phyloP scores from a whole-genome alignment of 2,797 vertebrate genomes.

The Poeciliopsis turneri region DNA sequence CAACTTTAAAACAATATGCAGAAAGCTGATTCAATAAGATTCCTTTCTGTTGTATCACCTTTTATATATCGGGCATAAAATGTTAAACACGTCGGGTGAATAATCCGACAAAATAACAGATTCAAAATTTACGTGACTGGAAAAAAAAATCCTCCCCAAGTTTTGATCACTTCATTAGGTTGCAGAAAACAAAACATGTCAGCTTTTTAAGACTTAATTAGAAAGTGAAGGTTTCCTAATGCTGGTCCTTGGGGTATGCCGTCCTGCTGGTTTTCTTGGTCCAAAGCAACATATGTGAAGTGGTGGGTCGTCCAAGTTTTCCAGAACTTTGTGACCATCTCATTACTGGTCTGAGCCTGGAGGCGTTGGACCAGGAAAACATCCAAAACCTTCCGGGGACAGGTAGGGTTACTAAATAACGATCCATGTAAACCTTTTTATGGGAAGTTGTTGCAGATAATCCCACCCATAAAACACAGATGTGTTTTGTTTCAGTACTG shows the following conservation, averaged over 20 bases:
- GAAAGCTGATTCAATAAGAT: not conserved
- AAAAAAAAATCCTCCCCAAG: no score
- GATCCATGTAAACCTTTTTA: not conserved
- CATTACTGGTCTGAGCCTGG: not conserved
- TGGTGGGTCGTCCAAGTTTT: not conserved
- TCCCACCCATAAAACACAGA: not conserved
- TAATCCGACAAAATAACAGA: not conserved
- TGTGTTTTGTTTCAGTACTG: not conserved
- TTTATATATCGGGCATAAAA: not conserved
- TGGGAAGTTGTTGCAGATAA: not conserved
- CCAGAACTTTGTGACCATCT: not conserved
- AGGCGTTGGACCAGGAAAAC: not conserved
- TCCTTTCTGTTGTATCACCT: no score
- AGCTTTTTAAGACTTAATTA: not conserved
- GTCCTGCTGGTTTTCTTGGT: not conserved
- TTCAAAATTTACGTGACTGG: no score
- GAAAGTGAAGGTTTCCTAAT: not conserved
- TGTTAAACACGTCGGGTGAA: not conserved
- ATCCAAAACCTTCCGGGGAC: not conserved
- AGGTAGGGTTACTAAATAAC: not conserved
- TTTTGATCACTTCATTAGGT: no score
- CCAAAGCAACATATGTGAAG: not conserved
- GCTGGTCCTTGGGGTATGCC: not conserved
- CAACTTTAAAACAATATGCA: not conserved
- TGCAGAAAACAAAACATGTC: not conserved